Evolutionary conservation across 1,140 invertebrate species (phyloP).

Genomic region (Maniola jurtina): DNA sequence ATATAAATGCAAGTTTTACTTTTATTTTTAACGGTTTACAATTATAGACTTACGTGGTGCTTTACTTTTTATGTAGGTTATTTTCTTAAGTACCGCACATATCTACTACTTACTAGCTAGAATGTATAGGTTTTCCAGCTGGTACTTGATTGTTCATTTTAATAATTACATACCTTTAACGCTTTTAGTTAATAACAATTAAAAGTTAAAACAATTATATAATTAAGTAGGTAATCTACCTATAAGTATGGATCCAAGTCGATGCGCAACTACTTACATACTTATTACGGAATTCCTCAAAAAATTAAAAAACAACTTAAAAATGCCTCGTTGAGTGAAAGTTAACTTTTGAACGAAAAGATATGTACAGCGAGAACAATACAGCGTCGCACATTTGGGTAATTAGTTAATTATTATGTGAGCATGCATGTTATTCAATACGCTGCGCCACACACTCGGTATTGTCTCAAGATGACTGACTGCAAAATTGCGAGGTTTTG

Average conservation of each 20-base stretch:
- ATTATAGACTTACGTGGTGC: neutral
- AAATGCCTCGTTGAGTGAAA: neutral
- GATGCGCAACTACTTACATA: neutral
- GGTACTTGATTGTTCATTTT: neutral
- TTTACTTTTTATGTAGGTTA: too few species aligned
- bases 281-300: constrained; percentile 19
- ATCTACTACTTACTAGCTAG: too few species aligned
- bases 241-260: neutral
- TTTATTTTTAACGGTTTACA: neutral
- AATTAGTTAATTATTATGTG: constrained; percentile 23
- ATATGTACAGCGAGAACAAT: constrained; percentile 19
- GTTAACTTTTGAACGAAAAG: constrained; percentile 19
- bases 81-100: too few species aligned
- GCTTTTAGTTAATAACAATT: too few species aligned
- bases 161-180: neutral
- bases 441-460: neutral
- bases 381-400: constrained; percentile 22
- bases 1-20: neutral
- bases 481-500: constrained; percentile 19
- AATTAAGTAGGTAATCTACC: neutral
- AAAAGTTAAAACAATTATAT: neutral
- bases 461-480: constrained; percentile 20
- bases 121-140: too few species aligned
- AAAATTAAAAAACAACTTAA: neutral
- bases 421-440: constrained; percentile 17